Conservation (phyloP, 2,888 invertebrate species). For the Standfussiana lucernea region DNA sequence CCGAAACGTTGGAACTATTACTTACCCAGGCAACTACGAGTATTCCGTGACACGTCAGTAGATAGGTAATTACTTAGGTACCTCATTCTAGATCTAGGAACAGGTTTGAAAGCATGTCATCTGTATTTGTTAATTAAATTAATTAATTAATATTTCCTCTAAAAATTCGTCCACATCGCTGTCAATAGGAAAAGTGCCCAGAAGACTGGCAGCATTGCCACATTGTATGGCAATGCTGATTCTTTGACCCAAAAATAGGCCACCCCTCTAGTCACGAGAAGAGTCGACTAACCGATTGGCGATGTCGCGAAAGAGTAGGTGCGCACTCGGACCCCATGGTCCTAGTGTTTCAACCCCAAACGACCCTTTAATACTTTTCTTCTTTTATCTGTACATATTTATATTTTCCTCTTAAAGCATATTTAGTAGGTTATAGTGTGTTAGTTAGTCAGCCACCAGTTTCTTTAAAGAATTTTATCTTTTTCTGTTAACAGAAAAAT, state of each 20-base stretch:
- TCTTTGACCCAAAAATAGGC: no score
- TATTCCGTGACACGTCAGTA: conserved; percentile 8
- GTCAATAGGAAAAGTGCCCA: no score
- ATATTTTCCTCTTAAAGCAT: background rate
- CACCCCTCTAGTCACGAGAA: background rate
- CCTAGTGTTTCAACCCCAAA: no score
- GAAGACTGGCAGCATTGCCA: no score
- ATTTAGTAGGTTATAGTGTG: background rate
- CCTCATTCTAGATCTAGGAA: background rate
- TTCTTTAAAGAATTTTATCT: conserved; percentile 15
- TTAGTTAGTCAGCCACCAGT: background rate
- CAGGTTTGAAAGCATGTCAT: conserved; percentile 24
- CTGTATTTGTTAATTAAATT: conserved; percentile 53
- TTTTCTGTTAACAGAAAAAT: background rate
- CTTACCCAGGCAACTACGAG: background rate
- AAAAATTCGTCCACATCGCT: no score
- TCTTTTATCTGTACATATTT: no score
- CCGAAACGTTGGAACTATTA: conserved; percentile 10
- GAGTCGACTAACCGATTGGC: background rate
- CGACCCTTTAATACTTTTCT: no score
- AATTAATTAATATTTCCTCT: conserved; percentile 42
- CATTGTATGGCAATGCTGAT: no score
- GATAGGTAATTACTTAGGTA: background rate
- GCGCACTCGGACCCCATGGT: no score
- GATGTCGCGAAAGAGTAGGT: no score